Conservation (phyloP, 2,797 vertebrate genomes). For the Graptemys geographica region DNA sequence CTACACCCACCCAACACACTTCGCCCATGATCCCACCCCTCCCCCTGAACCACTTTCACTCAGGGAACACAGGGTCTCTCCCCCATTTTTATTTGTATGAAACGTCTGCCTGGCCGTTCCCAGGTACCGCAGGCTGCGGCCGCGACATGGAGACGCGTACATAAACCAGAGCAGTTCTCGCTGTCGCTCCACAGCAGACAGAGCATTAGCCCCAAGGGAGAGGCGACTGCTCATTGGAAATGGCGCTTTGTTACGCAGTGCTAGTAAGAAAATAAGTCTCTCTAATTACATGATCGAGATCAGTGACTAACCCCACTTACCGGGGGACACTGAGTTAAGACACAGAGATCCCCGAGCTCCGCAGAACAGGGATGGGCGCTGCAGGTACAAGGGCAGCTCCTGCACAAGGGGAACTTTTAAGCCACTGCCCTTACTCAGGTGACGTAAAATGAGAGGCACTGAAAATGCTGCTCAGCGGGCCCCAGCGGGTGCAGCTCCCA, state of each 20-base stretch:
- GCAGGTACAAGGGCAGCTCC: not conserved
- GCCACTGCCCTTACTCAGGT: not conserved
- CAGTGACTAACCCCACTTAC: conserved; percentile 8
- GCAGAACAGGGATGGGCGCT: fast-evolving
- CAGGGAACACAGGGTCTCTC: not conserved
- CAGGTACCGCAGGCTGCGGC: not conserved
- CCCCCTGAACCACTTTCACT: not conserved
- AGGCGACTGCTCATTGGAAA: fast-evolving
- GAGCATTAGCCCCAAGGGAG: fast-evolving
- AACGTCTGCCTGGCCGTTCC: not conserved
- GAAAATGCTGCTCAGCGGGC: too few relatives aligned
- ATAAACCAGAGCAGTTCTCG: not conserved
- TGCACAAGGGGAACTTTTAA: not conserved
- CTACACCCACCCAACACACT: not conserved
- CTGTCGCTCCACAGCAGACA: not conserved
- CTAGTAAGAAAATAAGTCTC: conserved; percentile 71
- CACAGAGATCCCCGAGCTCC: fast-evolving
- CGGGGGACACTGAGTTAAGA: not conserved
- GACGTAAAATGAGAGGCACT: not conserved
- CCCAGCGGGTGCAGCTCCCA: fast-evolving
- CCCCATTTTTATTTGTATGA: conserved; percentile 33
- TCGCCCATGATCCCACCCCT: not conserved
- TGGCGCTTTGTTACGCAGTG: not conserved
- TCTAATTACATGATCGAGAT: conserved; percentile 58
- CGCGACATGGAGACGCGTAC: not conserved